Evolutionary conservation across 2,888 invertebrate genomes (phyloP), one percentile per base, ranked within the genome.

Genomic region (Brachyopa scutellaris): DNA sequence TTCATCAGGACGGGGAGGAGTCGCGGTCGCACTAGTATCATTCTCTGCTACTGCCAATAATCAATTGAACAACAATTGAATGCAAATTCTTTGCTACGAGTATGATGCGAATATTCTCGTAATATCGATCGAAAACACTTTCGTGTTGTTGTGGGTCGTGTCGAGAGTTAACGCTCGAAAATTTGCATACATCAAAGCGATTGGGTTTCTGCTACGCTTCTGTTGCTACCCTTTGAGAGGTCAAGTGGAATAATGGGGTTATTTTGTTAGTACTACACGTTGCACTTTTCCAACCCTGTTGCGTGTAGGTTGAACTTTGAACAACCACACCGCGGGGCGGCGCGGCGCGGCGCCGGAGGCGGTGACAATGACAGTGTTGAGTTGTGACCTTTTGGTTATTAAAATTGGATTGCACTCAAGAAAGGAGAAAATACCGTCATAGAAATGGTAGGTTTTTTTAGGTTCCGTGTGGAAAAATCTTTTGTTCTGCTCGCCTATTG

Each of bases 11-110:
- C 6, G 21, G 23, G 21, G n/a, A n/a, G n/a, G n/a, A n/a, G 23
- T 29, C 23, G 26, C 17, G 4, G 15, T 55, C 40, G 17, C 21
- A 33, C 21, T n/a, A 33, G 49, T 62, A 38, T 55, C 55, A 47
- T 6, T 5, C 45, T 45, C 67, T 69, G 26, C 21, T 17, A 9
- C 45, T 38, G 47, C 42, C 31, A 57, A 51, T 47, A 74, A 55
- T 59, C 74, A 74, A 80, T 80, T 74, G 74, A 80, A 69, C 15
- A 47, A 13, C 55, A 80, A 80, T 74, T 69, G 74, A 74, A 9
- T 36, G 31, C 66, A 55, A 66, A 61, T 66, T 53, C 26, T 59
- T 11, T 33, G 47, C 45, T 21, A 66, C 19, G 21, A 2, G n/a
- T 7, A 53, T 11, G 61, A 57, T 74, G 66, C 40, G 73, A 80